These are phyloP conservation scores for Luidia sarsii DNA, from an alignment of 53 echinoderm and acorn worm species.

Conservation along the genomic window DNA sequence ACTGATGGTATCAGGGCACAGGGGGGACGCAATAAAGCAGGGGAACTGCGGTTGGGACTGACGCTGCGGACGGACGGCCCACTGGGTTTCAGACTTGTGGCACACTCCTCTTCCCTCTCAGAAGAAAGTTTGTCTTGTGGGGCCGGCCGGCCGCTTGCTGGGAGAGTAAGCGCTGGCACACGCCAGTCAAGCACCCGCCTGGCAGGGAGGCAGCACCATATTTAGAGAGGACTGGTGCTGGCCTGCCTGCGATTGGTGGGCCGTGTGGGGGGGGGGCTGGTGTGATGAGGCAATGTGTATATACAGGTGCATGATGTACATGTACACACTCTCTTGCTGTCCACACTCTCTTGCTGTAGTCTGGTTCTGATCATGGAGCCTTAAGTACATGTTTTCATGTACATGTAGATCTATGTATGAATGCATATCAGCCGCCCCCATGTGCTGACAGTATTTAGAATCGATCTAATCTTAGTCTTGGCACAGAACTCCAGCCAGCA, in stretches of 20 bases:
- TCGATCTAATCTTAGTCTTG: too few species aligned
- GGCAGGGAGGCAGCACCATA: constrained; percentile 54
- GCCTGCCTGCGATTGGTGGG: constrained; percentile 34
- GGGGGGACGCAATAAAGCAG: constrained; percentile 50
- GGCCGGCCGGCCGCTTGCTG: constrained; percentile 29
- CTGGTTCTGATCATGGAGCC: too few species aligned
- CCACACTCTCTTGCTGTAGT: too few species aligned
- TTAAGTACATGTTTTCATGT: too few species aligned
- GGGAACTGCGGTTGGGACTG: constrained; percentile 5
- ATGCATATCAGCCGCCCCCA: too few species aligned
- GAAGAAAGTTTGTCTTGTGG: background rate
- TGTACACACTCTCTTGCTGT: too few species aligned
- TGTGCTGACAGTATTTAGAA: too few species aligned
- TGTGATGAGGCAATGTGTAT: background rate
- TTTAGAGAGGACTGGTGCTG: constrained; percentile 53
- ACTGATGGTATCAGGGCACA: constrained; percentile 51
- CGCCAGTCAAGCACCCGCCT: constrained; percentile 30
- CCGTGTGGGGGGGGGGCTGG: constrained; percentile 2
- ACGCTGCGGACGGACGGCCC: constrained; percentile 34
- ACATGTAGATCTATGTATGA: too few species aligned
- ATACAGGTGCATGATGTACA: background rate
- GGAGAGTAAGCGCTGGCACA: constrained; percentile 37
- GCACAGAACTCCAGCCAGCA: too few species aligned
- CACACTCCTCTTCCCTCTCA: constrained; percentile 22
- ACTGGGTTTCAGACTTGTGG: constrained; percentile 29